Evolutionary conservation across 37 sponge, comb jelly and placozoan species (phyloP), one percentile per base, ranked within the genome.

Genomic region (Agelas oroides): DNA sequence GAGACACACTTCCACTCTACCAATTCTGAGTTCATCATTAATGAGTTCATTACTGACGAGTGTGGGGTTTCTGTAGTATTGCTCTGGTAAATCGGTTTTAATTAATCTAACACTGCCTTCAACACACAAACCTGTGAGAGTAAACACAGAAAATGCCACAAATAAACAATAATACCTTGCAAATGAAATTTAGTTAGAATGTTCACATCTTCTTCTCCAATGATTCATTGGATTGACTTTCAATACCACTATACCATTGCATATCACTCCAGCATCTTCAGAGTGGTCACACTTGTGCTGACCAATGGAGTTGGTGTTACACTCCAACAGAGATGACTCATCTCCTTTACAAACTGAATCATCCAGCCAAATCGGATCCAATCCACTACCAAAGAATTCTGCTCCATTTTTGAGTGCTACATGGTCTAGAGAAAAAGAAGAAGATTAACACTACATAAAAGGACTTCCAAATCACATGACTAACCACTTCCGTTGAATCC

Each of bases 1-100:
- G 16, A 84, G 38, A 65, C 84, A 84, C 54, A 84, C 75, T 37
- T 84, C 84, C 36, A 84, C 84, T 65, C 84, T 73, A 5, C 84
- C 84, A n/a, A 60, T 69, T 19, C 64, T 38, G 37, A 84, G 73
- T 11, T 65, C 84, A 40, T 84, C 66, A n/a, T 84, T 84, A 53
- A 63, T 65, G 41, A 61, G 74, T 41, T 73, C 65, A n/a, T 46
- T 28, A 28, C 21, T n/a, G 30, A 73, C 74, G 63, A 53, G 61
- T 1, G 81, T 80, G 19, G 16, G 23, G 6, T 70, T 57, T 0
- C 8, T 18, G 75, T 84, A 84, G 53, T 71, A 71, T 1, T 30
- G 2, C 0, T 59, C 32, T 3, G 21, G 30, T 17, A 62, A 53
- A 60, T 71, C 73, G 24, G 52, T 31, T 11, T 27, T 64, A 34